Percentiles rank a stretch among this genome's conserved stretches.
Evolutionary conservation across 2,888 invertebrate genomes (phyloP).

Genomic region (Steinernema hermaphroditum): DNA sequence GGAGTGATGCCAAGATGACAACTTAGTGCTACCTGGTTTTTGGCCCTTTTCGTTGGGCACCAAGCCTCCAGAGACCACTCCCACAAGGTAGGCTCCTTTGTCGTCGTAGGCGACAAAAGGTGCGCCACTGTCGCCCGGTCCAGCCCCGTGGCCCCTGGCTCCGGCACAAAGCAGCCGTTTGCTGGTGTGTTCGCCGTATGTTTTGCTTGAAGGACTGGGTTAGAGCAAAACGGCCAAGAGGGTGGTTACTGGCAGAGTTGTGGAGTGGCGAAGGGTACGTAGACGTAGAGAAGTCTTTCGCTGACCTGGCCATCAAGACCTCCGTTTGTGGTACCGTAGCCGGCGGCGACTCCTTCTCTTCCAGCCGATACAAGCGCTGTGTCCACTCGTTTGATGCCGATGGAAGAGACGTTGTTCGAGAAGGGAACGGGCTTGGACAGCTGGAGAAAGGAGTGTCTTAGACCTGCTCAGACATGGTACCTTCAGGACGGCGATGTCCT

Average conservation of each 20-base stretch:
- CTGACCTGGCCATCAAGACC: background rate
- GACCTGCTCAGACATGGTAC: background rate
- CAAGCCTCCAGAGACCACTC: background rate
- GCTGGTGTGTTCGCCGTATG: background rate
- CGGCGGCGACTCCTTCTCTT: background rate
- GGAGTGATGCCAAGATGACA: background rate
- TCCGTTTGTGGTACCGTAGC: background rate
- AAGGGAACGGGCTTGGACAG: background rate
- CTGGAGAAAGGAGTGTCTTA: background rate
- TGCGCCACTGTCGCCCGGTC: background rate
- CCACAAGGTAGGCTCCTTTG: background rate
- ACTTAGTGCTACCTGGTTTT: background rate
- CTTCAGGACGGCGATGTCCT: background rate
- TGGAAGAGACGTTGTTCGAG: background rate
- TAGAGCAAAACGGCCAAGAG: background rate
- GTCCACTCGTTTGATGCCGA: background rate
- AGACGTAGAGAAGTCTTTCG: background rate
- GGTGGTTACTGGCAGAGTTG: background rate
- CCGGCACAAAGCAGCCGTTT: background rate
- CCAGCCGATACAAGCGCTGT: background rate
- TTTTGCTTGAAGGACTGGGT: background rate
- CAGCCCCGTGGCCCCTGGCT: background rate
- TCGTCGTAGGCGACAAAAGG: background rate
- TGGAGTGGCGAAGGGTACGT: background rate
- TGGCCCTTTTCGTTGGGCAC: background rate